Base-by-base conservation (phyloP, 2,888 invertebrate genomes). In the Stomorhina lunata region DNA sequence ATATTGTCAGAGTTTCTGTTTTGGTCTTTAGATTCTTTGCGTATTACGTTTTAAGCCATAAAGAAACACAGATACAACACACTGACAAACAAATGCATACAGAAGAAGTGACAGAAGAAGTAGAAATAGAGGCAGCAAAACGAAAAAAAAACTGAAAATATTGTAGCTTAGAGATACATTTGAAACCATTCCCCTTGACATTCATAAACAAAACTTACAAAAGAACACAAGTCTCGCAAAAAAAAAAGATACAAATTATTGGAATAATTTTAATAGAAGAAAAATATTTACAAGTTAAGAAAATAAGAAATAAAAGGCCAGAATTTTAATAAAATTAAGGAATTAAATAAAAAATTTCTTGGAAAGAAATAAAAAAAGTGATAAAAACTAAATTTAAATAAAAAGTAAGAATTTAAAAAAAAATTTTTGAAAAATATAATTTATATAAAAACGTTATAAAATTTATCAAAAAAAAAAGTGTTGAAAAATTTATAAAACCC, bases 161-260 rank as follows among this genome's bases (percentile, higher is more conserved):
- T 66, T 72, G 65, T 72, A 73, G 79, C 75, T 79, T 82, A 61
- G 34, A 66, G 79, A 79, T 63, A 76, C 79, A 45, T 55, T 79
- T 59, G 66, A 76, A 76, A 76, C 71, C 79, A 76, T 82, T 82
- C 71, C 66, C 79, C 82, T 82, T 82, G 82, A 82, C 82, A 82
- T 82, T 82, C 82, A 79, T 79, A 82, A 82, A 82, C 79, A 82
- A 79, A 82, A 79, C 75, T 75, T 71, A 55, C 45, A 76, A 71
- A 79, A 79, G 82, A 71, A 82, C 79, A 69, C 75, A 79, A 71
- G 65, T 76, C 79, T 69, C 75, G 65, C 71, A 40, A 57, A 55
- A 37, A 50, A 2, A 34, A n/a, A 59, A 34, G n/a, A n/a, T n/a
- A 29, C 3, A 53, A 40, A 50, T 40, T 40, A 40, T 20, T 50